Base-by-base conservation (phyloP, 2,888 invertebrate genomes). In the Trisateles emortualis region DNA sequence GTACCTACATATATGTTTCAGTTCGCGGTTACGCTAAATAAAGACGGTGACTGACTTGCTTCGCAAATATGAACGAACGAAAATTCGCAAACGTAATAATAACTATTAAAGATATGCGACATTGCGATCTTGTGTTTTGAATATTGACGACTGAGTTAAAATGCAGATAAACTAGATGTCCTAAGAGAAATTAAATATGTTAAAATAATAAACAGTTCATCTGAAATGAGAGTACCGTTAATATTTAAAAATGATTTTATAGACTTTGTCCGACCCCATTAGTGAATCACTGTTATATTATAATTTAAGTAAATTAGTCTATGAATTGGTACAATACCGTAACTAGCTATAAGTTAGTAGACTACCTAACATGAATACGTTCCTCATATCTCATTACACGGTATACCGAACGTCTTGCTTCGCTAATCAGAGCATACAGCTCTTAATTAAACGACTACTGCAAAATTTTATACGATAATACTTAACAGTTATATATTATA, bases 371-470 rank as follows among this genome's bases (percentile, higher is more conserved):
- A 19, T 8, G 8, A 19, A 19, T 38, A 9, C 8, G 29, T 45
- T 45, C 10, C 29, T 29, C 50, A 53, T 59, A 65, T 69, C 57
- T 65, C 30, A 42, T 64, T 64, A 64, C 69, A 46, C 42, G 22
- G 46, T 59, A 56, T 51, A 43, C 53, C 47, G 59, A 57, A 57
- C 51, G 56, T 45, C 41, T 55, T 56, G 59, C 60, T 42, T 35
- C 42, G 64, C 35, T 52, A 69, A 69, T 59, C 64, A 66, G 66
- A 69, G 57, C 68, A 69, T 58, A 53, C 4, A 59, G 40, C 24
- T 59, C 61, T 54, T 59, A 59, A 62, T 62, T 56, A 53, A 49
- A 49, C 17, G 32, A 43, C 39, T 58, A 38, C 52, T 36, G 13
- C 44, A 36, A 47, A 24, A 39, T 54, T 57, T 49, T 19, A 39